Base-by-base conservation (phyloP, 1,140 invertebrate species). In the Caenorhabditis brenneri region DNA sequence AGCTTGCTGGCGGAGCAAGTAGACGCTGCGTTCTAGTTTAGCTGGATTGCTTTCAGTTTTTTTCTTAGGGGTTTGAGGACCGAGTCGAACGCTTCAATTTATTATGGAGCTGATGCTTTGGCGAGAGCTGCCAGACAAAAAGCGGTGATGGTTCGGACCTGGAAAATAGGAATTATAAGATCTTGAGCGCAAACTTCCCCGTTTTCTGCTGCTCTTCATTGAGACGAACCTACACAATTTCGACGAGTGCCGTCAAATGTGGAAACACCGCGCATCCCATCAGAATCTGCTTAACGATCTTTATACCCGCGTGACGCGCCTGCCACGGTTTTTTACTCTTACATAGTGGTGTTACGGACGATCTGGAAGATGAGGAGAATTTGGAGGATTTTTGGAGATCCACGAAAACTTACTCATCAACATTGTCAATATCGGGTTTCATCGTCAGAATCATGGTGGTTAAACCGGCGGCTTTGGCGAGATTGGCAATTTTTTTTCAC, bases 371-470 rank as follows among this genome's bases (percentile, higher is more conserved):
- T 99, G 0, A 97, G 98, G 83, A 99, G 19, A 48, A 2, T 12
- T 10, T 7, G 2, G 10, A 22, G 22, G 22, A 55, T 55, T 24
- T 1, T 29, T 1, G 24, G 10, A 16, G 33, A 42, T 51, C n/a
- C n/a, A 12, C 48, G 51, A 29, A 51, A 79, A 85, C 84, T 81
- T 29, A 99, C 92, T 99, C 98, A 92, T 99, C 98, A 88, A 99
- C 98, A 91, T 99, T 99, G 91, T 99, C 98, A 90, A 99, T 99
- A 93, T 99, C 98, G 5, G 98, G 98, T 92, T 98, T 93, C 98
- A 99, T 99, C 0, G 97, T 99, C 0, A 97, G 99, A 88, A 99
- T 99, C 98, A 99, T 99, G 10, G 98, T 99, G 0, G 98, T 98
- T 33, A 99, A 92, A 84, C 98, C 98, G n/a, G 98, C 98, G 24